These are phyloP conservation scores for Bombylius major DNA, from an alignment of 2,888 invertebrate genomes.

Conservation along the genomic window DNA sequence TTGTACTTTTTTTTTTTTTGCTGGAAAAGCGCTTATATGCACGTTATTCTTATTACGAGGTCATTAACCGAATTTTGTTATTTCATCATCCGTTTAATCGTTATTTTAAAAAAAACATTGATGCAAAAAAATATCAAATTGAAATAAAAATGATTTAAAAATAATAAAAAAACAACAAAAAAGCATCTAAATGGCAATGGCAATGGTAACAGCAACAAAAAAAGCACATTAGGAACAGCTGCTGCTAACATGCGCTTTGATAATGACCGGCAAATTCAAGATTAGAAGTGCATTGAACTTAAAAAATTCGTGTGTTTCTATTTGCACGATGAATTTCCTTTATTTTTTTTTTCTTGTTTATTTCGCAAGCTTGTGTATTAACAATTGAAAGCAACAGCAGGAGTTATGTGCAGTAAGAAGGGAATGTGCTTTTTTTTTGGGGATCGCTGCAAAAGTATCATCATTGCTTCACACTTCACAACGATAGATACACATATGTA, in stretches of 20 bases:
- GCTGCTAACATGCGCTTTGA: slow-evolving; percentile 2
- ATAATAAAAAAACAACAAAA: neutral
- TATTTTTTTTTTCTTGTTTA: neutral
- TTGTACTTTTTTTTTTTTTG: too few species aligned
- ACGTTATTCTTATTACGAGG: neutral
- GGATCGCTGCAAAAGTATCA: too few species aligned
- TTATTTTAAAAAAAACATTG: neutral
- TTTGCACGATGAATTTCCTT: neutral
- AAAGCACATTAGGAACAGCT: neutral
- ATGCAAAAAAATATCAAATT: neutral
- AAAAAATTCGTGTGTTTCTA: neutral
- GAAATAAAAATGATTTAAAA: neutral
- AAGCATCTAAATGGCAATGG: neutral
- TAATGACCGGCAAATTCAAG: slow-evolving; percentile 6
- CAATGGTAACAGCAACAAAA: neutral
- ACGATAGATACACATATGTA: too few species aligned
- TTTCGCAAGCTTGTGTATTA: too few species aligned
- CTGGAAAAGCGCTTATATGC: neutral
- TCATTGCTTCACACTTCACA: too few species aligned
- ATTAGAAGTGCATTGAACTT: slow-evolving; percentile 7
- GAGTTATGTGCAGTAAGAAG: too few species aligned
- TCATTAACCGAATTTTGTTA: neutral
- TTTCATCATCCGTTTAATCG: neutral
- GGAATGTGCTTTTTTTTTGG: too few species aligned
- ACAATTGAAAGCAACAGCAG: too few species aligned